phyloP scores from a whole-genome alignment of 2,113 vertebrate genomes.

The Centrocercus urophasianus region DNA sequence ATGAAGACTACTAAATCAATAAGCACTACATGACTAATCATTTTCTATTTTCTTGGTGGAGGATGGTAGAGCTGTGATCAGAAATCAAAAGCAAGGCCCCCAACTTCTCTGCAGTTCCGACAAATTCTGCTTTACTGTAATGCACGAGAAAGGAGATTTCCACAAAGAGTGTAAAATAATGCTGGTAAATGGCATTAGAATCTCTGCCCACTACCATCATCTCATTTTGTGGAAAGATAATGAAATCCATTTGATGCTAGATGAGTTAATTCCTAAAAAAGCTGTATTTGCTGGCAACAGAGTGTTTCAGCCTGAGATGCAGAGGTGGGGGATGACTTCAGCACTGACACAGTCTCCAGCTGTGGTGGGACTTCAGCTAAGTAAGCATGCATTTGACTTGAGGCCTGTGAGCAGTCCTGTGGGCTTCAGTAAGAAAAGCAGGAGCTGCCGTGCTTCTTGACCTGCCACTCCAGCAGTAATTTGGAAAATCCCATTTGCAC shows the following conservation, averaged over 20 bases:
- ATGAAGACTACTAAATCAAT: constrained; percentile 77
- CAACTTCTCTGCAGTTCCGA: constrained; percentile 32
- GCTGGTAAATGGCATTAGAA: constrained; percentile 16
- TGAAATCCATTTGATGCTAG: constrained; percentile 27
- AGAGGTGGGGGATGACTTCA: neutral
- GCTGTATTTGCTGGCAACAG: neutral
- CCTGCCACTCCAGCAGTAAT: constrained; percentile 1
- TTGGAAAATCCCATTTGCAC: constrained; percentile 30
- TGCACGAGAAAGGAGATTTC: constrained; percentile 19
- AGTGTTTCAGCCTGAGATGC: neutral
- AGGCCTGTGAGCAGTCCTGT: neutral
- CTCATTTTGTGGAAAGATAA: constrained; percentile 14
- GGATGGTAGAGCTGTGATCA: constrained; percentile 65
- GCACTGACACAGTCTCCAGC: neutral
- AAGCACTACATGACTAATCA: constrained; percentile 73
- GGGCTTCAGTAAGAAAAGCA: neutral
- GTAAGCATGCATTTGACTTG: neutral
- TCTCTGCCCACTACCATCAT: neutral
- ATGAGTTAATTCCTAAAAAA: constrained; percentile 31
- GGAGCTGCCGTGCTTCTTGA: constrained; percentile 4
- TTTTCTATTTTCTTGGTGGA: constrained; percentile 64
- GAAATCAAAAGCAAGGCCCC: constrained; percentile 55
- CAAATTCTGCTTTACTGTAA: constrained; percentile 28
- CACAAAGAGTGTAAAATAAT: neutral
- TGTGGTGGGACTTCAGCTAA: constrained; percentile 5